Evolutionary conservation across 1,140 invertebrate genomes (phyloP).

Genomic region (Alviniconcha marisindica): DNA sequence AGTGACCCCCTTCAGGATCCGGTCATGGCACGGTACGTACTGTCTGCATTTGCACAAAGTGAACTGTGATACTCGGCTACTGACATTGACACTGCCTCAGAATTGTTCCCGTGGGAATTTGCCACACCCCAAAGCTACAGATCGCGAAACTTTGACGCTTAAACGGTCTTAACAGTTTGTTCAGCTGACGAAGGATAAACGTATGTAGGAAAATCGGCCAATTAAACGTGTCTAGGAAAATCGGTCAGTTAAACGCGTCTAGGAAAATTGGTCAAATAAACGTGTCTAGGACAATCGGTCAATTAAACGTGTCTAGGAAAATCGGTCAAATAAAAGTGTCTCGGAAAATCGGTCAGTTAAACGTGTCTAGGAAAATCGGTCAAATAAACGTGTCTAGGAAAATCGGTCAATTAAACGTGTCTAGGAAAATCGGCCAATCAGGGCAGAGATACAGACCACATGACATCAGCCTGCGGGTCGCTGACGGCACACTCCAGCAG

Average conservation of each 20-base stretch:
- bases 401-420: too few species aligned
- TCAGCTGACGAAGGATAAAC: too few species aligned
- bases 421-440: too few species aligned
- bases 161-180: too few species aligned
- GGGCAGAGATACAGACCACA: slow-evolving; percentile 38
- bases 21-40: background rate
- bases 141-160: too few species aligned
- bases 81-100: too few species aligned
- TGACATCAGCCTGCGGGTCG: slow-evolving; percentile 44
- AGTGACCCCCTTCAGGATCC: background rate
- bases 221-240: background rate
- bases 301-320: background rate
- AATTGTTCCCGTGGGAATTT: too few species aligned
- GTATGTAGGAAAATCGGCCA: background rate
- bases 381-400: too few species aligned
- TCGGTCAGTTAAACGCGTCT: background rate
- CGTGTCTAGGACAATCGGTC: background rate
- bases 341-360: background rate
- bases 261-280: slow-evolving; percentile 2
- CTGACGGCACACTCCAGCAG: slow-evolving; percentile 51
- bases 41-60: too few species aligned
- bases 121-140: too few species aligned
- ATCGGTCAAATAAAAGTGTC: background rate
- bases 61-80: too few species aligned
- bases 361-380: too few species aligned